A percentile compares a stretch with the other conserved stretches of the same genome.
phyloP scores from a whole-genome alignment of 2,113 vertebrate species.

The Cheirogaleus medius region DNA sequence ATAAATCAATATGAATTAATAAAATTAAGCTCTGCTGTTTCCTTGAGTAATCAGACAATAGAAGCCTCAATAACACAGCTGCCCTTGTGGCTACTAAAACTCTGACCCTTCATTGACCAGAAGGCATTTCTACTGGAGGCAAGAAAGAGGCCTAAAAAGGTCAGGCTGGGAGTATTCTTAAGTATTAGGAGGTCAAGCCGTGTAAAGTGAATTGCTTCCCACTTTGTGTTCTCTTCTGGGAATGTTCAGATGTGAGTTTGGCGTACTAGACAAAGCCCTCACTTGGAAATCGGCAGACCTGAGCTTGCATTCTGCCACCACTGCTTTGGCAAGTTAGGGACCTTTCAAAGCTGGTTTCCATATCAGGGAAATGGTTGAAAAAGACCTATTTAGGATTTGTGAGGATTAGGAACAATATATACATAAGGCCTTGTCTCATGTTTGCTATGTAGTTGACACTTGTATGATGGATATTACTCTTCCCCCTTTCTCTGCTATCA shows the following conservation, averaged over 20 bases:
- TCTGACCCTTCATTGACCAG: constrained; percentile 53
- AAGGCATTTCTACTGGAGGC: constrained; percentile 8
- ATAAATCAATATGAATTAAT: constrained; percentile 73
- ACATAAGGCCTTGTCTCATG: background rate
- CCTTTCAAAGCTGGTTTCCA: background rate
- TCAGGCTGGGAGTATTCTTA: background rate
- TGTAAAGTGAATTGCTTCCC: constrained; percentile 46
- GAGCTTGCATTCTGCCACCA: background rate
- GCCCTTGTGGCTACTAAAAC: constrained; percentile 44
- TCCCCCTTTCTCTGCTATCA: background rate
- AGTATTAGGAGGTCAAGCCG: constrained; percentile 21
- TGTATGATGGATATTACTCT: background rate
- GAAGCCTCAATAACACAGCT: constrained; percentile 37
- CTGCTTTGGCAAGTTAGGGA: background rate
- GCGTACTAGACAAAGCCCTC: background rate
- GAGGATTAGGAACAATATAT: background rate
- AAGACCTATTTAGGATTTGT: background rate
- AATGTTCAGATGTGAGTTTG: constrained; percentile 45
- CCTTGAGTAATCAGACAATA: constrained; percentile 59
- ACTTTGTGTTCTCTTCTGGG: constrained; percentile 55
- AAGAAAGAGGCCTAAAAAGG: background rate
- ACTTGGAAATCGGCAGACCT: background rate
- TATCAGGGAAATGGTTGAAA: background rate
- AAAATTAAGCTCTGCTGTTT: constrained; percentile 53
- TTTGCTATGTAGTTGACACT: background rate